phyloP scores from a whole-genome alignment of 2,113 vertebrate species.

The Phyllostomus discolor region DNA sequence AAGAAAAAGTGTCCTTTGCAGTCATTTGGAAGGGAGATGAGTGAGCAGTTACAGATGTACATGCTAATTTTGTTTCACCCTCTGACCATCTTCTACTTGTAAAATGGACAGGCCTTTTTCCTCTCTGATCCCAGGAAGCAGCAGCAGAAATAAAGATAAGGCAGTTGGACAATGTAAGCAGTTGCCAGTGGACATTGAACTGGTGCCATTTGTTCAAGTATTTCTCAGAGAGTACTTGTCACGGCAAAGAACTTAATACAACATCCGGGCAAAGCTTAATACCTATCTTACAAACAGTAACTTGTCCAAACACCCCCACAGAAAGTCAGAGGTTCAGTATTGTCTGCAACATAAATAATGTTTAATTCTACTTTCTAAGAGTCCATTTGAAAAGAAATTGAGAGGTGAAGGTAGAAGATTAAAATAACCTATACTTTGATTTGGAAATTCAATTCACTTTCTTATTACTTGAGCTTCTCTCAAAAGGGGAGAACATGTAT shows the following conservation, averaged over 20 bases:
- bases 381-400: neutral
- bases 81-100: constrained; percentile 26
- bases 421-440: neutral
- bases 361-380: neutral
- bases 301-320: neutral
- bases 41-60: constrained; percentile 41
- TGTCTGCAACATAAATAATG: neutral
- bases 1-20: constrained; percentile 49
- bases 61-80: constrained; percentile 48
- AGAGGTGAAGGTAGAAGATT: neutral
- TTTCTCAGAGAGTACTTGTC: neutral
- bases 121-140: constrained; percentile 5
- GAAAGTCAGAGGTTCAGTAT: neutral
- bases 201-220: neutral
- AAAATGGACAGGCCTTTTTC: constrained; percentile 11
- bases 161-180: neutral
- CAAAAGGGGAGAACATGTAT: neutral
- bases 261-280: neutral
- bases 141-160: constrained; percentile 54
- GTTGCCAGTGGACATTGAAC: neutral
- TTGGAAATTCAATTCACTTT: neutral
- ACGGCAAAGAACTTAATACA: neutral
- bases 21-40: constrained; percentile 33
- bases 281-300: neutral
- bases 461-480: neutral